phyloP scores from a whole-genome alignment of 2,113 vertebrate genomes.

The Rhombomys opimus region DNA sequence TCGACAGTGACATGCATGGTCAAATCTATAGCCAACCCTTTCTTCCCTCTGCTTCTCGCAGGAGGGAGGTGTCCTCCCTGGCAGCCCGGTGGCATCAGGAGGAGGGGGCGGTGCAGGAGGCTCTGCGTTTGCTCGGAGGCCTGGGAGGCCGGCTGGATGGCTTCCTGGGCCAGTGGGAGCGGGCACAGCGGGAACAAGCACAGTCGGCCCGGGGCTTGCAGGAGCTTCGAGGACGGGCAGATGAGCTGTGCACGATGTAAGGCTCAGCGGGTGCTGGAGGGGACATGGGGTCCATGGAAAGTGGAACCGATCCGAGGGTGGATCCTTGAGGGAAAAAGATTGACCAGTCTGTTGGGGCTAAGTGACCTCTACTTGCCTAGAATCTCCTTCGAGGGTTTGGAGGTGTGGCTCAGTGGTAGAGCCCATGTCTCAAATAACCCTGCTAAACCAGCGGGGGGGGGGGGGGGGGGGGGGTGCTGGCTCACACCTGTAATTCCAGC shows the following conservation, averaged over 20 bases:
- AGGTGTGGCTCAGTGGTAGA: neutral
- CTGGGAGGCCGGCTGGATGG: slow-evolving; percentile 79
- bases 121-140: slow-evolving; percentile 75
- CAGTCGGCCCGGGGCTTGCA: slow-evolving; percentile 75
- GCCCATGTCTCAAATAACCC: neutral
- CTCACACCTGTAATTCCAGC: too few relatives aligned
- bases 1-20: rapidly evolving
- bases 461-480: too few relatives aligned
- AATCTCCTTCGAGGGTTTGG: neutral
- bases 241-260: slow-evolving; percentile 79
- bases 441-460: too few relatives aligned
- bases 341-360: neutral
- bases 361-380: neutral
- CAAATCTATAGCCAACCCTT: neutral
- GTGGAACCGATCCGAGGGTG: neutral
- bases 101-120: slow-evolving; percentile 77
- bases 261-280: neutral
- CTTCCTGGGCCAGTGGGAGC: slow-evolving; percentile 81
- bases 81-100: slow-evolving; percentile 76
- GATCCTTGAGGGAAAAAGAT: neutral
- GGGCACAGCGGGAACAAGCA: slow-evolving; percentile 75
- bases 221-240: slow-evolving; percentile 67
- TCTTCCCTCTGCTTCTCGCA: neutral
- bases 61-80: slow-evolving; percentile 78
- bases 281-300: neutral